phyloP scores from a whole-genome alignment of 1,140 invertebrate genomes.

The Camponotus vicinus region DNA sequence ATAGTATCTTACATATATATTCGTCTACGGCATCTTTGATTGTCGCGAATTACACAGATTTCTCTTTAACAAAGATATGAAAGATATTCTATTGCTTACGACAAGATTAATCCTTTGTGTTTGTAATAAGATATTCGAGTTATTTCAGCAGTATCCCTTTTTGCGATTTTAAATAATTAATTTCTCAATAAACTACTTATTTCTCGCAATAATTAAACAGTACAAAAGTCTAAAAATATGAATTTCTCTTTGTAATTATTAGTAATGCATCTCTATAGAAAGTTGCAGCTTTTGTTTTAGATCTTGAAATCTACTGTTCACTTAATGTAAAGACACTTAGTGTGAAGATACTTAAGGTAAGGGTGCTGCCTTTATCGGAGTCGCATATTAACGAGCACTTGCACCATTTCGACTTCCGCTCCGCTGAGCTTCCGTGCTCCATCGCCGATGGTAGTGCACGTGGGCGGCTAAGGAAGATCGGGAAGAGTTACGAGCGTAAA shows the following conservation, averaged over 20 bases:
- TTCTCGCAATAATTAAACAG: neutral
- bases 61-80: neutral
- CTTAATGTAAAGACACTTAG: neutral
- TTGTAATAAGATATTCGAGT: neutral
- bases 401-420: conserved; percentile 49
- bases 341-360: conserved; percentile 6
- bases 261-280: neutral
- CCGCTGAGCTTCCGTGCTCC: conserved; percentile 39
- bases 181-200: neutral
- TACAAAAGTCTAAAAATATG: neutral
- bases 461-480: conserved; percentile 52
- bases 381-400: conserved; percentile 55
- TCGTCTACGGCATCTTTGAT: neutral
- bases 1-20: neutral
- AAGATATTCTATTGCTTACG: neutral
- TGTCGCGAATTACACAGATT: neutral
- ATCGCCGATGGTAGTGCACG: conserved; percentile 19
- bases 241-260: neutral
- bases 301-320: neutral
- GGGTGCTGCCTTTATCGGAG: conserved; percentile 34
- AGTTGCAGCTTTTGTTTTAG: neutral
- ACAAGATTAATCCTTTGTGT: neutral
- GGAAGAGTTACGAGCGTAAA: conserved; percentile 63
- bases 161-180: neutral
- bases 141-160: neutral